phyloP scores from a whole-genome alignment of 1,140 invertebrate species.

The Patella vulgata region DNA sequence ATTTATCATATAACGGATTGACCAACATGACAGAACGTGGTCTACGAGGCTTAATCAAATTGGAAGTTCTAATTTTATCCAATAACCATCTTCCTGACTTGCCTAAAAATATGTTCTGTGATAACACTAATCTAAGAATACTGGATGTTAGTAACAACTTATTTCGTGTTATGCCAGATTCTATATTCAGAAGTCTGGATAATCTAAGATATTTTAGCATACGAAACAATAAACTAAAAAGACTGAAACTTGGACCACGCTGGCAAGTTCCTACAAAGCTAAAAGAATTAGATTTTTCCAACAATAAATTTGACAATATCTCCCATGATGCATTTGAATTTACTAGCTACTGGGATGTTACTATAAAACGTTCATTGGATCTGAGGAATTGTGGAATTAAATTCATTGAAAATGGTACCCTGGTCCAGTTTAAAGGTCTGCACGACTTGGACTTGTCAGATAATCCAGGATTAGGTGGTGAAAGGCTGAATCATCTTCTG shows the following conservation, averaged over 20 bases:
- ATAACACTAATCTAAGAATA: slow-evolving; percentile 28
- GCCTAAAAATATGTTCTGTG: slow-evolving; percentile 38
- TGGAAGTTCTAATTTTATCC: slow-evolving; percentile 41
- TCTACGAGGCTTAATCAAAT: slow-evolving; percentile 36
- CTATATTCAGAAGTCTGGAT: slow-evolving; percentile 25
- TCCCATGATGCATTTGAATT: slow-evolving; percentile 41
- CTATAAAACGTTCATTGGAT: slow-evolving; percentile 32
- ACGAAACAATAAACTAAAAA: slow-evolving; percentile 45
- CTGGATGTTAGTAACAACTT: slow-evolving; percentile 49
- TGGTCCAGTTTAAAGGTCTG: slow-evolving; percentile 37
- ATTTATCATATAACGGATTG: slow-evolving; percentile 49
- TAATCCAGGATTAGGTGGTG: slow-evolving; percentile 33
- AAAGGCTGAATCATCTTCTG: slow-evolving; percentile 32
- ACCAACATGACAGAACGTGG: slow-evolving; percentile 28
- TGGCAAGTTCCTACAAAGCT: slow-evolving; percentile 45
- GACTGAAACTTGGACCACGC: slow-evolving; percentile 37
- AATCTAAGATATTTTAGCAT: slow-evolving; percentile 49
- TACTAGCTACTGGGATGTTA: slow-evolving; percentile 38
- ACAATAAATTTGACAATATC: slow-evolving; percentile 43
- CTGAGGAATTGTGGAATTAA: slow-evolving; percentile 51
- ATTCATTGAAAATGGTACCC: slow-evolving; percentile 30
- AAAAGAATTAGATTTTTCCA: slow-evolving; percentile 40
- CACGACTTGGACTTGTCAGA: slow-evolving; percentile 41
- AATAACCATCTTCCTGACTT: slow-evolving; percentile 42
- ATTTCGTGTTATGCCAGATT: slow-evolving; percentile 39